Conservation (phyloP, 1,140 invertebrate genomes). For the Drosophila lowei region DNA sequence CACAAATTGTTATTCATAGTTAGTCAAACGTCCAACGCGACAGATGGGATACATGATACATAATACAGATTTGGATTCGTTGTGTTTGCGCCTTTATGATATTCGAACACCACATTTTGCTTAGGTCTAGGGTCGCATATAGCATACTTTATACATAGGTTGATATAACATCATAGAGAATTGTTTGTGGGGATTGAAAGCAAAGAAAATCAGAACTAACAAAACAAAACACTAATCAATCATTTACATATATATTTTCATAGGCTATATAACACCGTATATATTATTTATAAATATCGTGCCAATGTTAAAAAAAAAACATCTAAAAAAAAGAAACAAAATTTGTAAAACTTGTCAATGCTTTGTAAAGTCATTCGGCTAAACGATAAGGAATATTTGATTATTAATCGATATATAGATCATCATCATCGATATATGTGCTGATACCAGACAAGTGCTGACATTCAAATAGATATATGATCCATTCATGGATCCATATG, state of each 20-base stretch:
- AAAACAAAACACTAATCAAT: constrained; percentile 26
- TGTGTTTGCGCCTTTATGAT: constrained; percentile 32
- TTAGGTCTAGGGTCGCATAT: constrained; percentile 35
- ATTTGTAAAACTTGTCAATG: constrained; percentile 36
- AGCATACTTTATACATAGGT: neutral
- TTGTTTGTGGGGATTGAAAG: constrained; percentile 20
- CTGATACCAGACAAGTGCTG: constrained; percentile 1
- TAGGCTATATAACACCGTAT: constrained; percentile 42
- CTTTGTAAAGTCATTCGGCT: constrained; percentile 52
- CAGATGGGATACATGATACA: too few species aligned
- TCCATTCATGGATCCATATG: neutral
- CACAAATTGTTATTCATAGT: constrained; percentile 53
- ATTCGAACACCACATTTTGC: constrained; percentile 31
- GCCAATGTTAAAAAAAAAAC: constrained; percentile 68
- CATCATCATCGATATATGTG: constrained; percentile 4
- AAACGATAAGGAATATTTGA: constrained; percentile 35
- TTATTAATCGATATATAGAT: constrained; percentile 24
- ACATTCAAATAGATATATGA: constrained; percentile 8
- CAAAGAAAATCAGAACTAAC: constrained; percentile 37
- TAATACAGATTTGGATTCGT: constrained; percentile 13
- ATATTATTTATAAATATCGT: constrained; percentile 69
- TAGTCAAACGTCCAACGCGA: constrained; percentile 33
- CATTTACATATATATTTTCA: constrained; percentile 48
- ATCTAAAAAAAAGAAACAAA: constrained; percentile 34
- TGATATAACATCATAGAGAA: constrained; percentile 31